These are phyloP conservation scores for Eleutherodactylus coqui DNA, from an alignment of 2,797 vertebrate species.

Conservation along the genomic window DNA sequence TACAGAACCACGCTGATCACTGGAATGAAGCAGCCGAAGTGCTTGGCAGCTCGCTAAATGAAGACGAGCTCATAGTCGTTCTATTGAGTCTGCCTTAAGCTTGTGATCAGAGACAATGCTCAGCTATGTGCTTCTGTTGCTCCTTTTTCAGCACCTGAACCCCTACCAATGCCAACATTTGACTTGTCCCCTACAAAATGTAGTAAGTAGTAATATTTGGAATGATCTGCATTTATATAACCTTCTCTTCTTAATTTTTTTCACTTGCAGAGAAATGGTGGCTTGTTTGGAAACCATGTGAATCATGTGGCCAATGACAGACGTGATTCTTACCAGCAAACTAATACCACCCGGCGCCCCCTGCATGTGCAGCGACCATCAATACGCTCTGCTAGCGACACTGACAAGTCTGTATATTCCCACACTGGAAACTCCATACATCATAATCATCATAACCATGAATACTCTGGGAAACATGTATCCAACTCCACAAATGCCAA, in stretches of 20 bases:
- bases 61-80: too few relatives aligned
- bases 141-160: too few relatives aligned
- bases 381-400: constrained; percentile 86
- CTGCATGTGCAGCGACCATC: constrained; percentile 88
- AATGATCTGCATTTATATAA: constrained; percentile 48
- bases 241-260: constrained; percentile 63
- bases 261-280: constrained; percentile 92
- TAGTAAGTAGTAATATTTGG: not conserved
- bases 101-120: too few relatives aligned
- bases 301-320: constrained; percentile 92
- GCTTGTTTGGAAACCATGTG: constrained; percentile 95
- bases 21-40: too few relatives aligned
- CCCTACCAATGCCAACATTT: too few relatives aligned
- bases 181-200: too few relatives aligned
- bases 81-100: too few relatives aligned
- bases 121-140: too few relatives aligned
- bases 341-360: constrained; percentile 95
- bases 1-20: too few relatives aligned
- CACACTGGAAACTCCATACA: constrained; percentile 80
- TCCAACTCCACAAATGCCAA: constrained; percentile 98
- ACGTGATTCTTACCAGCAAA: constrained; percentile 89
- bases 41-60: too few relatives aligned
- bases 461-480: constrained; percentile 86
- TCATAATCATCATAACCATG: constrained; percentile 90
- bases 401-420: constrained; percentile 85